Evolutionary conservation across 2,113 vertebrate genomes (phyloP).

Genomic region (Lampris incognitus): DNA sequence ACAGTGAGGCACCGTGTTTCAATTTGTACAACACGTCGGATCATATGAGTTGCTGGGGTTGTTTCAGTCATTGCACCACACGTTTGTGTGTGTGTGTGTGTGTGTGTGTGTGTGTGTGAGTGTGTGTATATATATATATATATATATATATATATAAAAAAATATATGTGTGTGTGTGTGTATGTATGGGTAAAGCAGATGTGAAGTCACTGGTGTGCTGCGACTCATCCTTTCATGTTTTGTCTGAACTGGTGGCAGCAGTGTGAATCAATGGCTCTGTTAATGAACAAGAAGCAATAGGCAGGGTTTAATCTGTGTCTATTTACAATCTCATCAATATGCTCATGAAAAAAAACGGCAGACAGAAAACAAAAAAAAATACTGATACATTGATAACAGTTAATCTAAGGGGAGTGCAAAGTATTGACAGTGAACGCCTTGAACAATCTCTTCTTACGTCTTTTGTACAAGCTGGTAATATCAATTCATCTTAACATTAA

Average conservation of each 20-base stretch:
- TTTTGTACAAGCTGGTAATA: conserved; percentile 92
- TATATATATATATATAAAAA: too few relatives aligned
- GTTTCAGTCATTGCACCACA: conserved; percentile 25
- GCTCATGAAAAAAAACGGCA: conserved; percentile 77
- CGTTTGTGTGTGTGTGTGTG: conserved; percentile 14
- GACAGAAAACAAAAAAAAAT: conserved; percentile 53
- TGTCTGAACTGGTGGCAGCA: conserved; percentile 56
- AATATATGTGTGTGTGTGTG: conserved; percentile 9
- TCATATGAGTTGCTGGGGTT: conserved; percentile 13
- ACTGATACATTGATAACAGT: conserved; percentile 84
- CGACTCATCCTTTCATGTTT: conserved; percentile 36
- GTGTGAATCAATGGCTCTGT: conserved; percentile 67
- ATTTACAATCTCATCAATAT: conserved; percentile 83
- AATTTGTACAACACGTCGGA: conserved; percentile 45
- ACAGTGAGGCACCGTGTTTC: conserved; percentile 88
- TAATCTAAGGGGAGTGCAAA: conserved; percentile 88
- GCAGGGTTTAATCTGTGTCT: conserved; percentile 62
- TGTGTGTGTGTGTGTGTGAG: conserved; percentile 5
- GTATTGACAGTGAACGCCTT: conserved; percentile 90
- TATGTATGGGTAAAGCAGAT: conserved; percentile 37
- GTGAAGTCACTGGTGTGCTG: conserved; percentile 41
- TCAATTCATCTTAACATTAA: conserved; percentile 84
- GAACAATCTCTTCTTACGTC: conserved; percentile 88
- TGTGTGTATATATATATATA: too few relatives aligned
- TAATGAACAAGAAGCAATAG: conserved; percentile 66